Conservation (phyloP, 2,888 invertebrate genomes). For the Vesta saturnalis region DNA sequence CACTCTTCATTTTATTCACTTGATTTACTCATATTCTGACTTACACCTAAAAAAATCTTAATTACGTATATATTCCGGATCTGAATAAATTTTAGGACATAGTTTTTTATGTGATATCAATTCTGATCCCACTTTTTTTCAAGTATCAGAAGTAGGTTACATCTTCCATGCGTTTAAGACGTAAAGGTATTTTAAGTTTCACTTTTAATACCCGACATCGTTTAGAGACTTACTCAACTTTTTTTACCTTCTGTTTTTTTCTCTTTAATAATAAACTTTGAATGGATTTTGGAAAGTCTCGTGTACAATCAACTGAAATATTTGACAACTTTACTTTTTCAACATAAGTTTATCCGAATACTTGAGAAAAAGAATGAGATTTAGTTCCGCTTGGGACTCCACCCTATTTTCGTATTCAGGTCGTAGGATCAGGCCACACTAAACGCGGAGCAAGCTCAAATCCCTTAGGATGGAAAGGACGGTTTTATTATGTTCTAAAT, state of each 20-base stretch:
- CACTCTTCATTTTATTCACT: neutral
- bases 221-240: too few relatives aligned
- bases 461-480: conserved; percentile 48
- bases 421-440: conserved; percentile 46
- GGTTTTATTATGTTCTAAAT: conserved; percentile 54
- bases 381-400: conserved; percentile 28
- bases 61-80: too few relatives aligned
- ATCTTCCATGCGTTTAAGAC: too few relatives aligned
- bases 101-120: too few relatives aligned
- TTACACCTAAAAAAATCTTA: too few relatives aligned
- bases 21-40: neutral
- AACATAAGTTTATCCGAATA: conserved; percentile 19
- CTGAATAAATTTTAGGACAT: too few relatives aligned
- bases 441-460: conserved; percentile 46
- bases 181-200: too few relatives aligned
- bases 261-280: conserved; percentile 5
- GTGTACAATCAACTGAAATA: neutral
- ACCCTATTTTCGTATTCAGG: conserved; percentile 47
- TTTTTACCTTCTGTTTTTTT: neutral
- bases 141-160: too few relatives aligned
- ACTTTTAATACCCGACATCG: too few relatives aligned
- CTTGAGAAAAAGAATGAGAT: conserved; percentile 28
- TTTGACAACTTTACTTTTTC: conserved; percentile 24
- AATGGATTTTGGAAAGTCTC: conserved; percentile 3
- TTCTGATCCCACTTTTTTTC: too few relatives aligned